Base-by-base conservation (phyloP, 1,140 invertebrate species). In the Teleopsis dalmanni region DNA sequence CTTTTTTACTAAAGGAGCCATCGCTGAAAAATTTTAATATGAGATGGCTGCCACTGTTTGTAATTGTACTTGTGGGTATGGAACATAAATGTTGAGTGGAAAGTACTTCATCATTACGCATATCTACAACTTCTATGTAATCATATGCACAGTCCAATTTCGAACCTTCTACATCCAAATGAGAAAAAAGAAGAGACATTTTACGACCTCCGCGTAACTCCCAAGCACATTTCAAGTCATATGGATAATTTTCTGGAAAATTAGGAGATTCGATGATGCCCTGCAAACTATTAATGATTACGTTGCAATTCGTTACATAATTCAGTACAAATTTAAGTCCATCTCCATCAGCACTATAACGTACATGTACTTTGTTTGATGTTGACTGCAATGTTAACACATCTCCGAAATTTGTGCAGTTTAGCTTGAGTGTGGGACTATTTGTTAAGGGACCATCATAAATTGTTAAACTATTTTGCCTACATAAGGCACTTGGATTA, bases 121-220 rank as follows among this genome's bases (percentile, higher is more conserved):
- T 72, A 53, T 77, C 72, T 11, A 51, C 60, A 31, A 82, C 65
- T 50, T 61, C 53, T 2, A 84, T 16, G 38, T 69, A 76, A 57
- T 85, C 81, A 55, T 58, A 78, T 0, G 16, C 0, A 52, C 85
- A 88, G 0, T 16, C 1, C 4, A 7, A 3, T 10, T 10, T 8
- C 1, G 1, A 0, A 11, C 3, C 6, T 19, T 87, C 83, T 0
- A 91, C 44, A 34, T 83, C 75, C 49, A 94, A 81, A 56, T 88
- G 80, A 0, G 81, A 81, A 58, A 93, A 83, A 2, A 78, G 82
- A 2, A 91, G 62, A 45, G 84, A 81, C 1, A 93, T 76, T 60
- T 75, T 81, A 0, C 79, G 74, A 1, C 80, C 84, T 29, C 79
- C 84, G 11, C 74, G 74, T 37, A 93, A 85, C 11, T 74, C 77